A percentile compares a stretch with the other conserved stretches of the same genome.
Conservation (phyloP, 2,113 vertebrate species). For the Rhynchomys soricoides region DNA sequence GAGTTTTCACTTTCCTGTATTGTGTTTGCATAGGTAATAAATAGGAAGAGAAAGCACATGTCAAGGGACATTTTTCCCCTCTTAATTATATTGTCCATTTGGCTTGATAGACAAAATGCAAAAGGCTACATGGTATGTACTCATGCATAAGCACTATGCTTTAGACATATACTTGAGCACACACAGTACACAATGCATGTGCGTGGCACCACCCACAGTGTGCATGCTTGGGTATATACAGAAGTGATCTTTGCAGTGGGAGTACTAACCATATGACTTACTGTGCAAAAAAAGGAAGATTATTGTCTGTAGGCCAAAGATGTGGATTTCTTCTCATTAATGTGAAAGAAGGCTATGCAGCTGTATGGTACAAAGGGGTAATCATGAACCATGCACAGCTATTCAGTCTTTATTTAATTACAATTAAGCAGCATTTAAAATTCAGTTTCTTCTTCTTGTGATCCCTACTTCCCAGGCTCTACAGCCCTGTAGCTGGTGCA, state of each 20-base stretch:
- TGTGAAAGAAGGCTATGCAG: slow-evolving; percentile 1
- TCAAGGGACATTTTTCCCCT: not conserved
- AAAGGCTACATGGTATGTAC: not conserved
- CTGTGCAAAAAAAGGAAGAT: not conserved
- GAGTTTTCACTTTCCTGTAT: not conserved
- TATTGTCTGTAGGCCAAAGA: not conserved
- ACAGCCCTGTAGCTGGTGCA: not conserved
- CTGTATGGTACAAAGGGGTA: not conserved
- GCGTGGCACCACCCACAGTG: not conserved
- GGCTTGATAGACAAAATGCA: not conserved
- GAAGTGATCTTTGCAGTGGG: not conserved
- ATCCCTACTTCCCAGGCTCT: not conserved
- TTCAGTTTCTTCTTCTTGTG: not conserved
- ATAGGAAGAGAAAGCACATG: not conserved
- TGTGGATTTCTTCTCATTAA: not conserved
- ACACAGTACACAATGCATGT: not conserved
- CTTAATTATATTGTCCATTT: not conserved
- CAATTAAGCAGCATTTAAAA: slow-evolving; percentile 3
- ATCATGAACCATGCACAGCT: not conserved
- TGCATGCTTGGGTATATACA: not conserved
- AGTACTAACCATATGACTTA: not conserved
- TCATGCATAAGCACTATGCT: not conserved
- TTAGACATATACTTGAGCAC: no score
- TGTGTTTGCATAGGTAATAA: not conserved
- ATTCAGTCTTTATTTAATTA: not conserved